Conservation (phyloP, 92 coral and sea anemone species). For the Zoanthus sansibaricus region DNA sequence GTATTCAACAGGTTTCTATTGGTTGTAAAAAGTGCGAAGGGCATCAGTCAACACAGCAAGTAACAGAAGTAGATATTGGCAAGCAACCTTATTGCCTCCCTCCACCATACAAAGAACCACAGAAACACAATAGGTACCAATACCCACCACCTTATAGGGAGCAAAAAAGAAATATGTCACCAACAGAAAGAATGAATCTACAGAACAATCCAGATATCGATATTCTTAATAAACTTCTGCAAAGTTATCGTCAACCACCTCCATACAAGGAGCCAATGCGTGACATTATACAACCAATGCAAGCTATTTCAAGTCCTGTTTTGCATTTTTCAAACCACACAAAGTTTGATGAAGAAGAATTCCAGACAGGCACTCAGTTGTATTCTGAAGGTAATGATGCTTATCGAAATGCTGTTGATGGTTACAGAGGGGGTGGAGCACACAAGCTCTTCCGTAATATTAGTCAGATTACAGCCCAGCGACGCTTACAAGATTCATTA, state of each 20-base stretch:
- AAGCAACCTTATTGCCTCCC: constrained; percentile 78
- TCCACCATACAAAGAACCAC: constrained; percentile 73
- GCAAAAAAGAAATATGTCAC: constrained; percentile 11
- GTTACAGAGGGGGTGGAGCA: constrained; percentile 26
- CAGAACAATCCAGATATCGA: constrained; percentile 45
- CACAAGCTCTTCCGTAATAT: constrained; percentile 47
- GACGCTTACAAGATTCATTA: constrained; percentile 49
- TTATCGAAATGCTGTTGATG: constrained; percentile 24
- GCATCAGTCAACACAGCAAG: constrained; percentile 25
- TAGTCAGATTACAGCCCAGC: constrained; percentile 45
- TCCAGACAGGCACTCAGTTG: constrained; percentile 59
- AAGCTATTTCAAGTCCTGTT: not conserved
- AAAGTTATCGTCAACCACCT: constrained; percentile 74
- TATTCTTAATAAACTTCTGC: constrained; percentile 54
- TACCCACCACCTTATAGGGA: constrained; percentile 99
- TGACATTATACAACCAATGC: not conserved
- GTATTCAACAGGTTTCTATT: constrained; percentile 31
- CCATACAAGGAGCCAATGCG: constrained; percentile 56
- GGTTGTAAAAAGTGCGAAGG: constrained; percentile 30
- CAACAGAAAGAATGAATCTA: constrained; percentile 34
- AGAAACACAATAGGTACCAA: constrained; percentile 73
- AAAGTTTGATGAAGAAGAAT: constrained; percentile 60
- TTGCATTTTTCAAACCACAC: constrained; percentile 17
- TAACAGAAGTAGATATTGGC: constrained; percentile 25
- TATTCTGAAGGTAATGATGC: constrained; percentile 53